Conservation (phyloP, 2,797 vertebrate genomes). For the Dromococcyx pavoninus region DNA sequence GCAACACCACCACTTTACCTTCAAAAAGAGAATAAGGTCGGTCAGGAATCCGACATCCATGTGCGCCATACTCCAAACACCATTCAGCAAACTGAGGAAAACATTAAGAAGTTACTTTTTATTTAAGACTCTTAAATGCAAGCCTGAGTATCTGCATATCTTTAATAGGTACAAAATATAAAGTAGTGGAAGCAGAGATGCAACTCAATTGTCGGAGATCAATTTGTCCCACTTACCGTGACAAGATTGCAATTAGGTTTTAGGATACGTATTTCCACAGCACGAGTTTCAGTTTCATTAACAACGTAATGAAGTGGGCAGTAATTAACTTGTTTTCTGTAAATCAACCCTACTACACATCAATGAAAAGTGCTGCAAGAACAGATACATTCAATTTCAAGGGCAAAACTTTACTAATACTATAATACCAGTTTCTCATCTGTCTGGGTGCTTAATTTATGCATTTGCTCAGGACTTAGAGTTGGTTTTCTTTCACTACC, state of each 20-base stretch:
- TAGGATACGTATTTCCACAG: background rate
- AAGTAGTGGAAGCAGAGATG: background rate
- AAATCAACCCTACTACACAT: background rate
- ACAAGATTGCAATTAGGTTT: background rate
- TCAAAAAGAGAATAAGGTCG: slow-evolving; percentile 98
- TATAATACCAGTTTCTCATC: background rate
- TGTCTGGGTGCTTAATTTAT: background rate
- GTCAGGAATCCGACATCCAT: slow-evolving; percentile 96
- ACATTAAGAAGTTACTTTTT: background rate
- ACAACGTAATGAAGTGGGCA: background rate
- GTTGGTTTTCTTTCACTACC: background rate
- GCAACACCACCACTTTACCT: slow-evolving; percentile 79
- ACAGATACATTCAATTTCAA: background rate
- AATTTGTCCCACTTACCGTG: background rate
- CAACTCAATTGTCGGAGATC: background rate
- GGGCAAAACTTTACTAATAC: background rate
- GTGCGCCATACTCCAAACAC: slow-evolving; percentile 95
- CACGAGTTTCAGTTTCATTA: background rate
- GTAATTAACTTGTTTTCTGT: background rate
- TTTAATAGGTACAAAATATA: background rate
- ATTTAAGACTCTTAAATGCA: background rate
- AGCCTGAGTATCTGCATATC: background rate
- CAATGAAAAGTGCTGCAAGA: background rate
- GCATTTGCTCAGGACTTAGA: background rate
- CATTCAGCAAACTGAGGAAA: slow-evolving; percentile 91